Base-by-base conservation (phyloP, 2,888 invertebrate genomes). In the Scaptomyza reducta region DNA sequence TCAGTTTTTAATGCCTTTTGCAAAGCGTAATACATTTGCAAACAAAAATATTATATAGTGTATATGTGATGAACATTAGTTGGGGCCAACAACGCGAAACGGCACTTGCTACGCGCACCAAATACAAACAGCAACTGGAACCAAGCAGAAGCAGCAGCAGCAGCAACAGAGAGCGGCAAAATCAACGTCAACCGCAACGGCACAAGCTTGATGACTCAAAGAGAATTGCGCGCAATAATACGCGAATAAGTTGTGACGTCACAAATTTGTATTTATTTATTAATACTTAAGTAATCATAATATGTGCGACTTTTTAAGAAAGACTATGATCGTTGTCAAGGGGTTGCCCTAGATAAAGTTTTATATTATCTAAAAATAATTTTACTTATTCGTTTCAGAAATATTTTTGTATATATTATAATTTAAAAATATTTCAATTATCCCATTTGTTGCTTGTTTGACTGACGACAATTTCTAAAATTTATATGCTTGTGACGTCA, bases 71-170 rank as follows among this genome's bases (percentile, higher is more conserved):
- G 25, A 25, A 46, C 61, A 51, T 33, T 31, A 67, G 57, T 62
- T 74, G 18, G 47, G 49, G 35, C 53, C 56, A 40, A 42, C 59
- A 50, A 49, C 63, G 50, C 47, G 51, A 42, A 42, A 44, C 61
- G 49, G 46, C 75, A 78, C 80, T 77, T 82, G 88, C 86, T 79
- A 64, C 77, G 58, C 84, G 74, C 80, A 76, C 49, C 61, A 71
- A 77, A 68, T 59, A 68, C 66, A 86, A 82, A 82, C 44, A 49
- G 58, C 74, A 86, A 82, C 74, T 86, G 88, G 70, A 62, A 65
- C 22, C 57, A 81, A 63, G 49, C 49, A 51, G 33, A 29, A 62
- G 57, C 56, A 59, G 42, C 61, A 60, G 49, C 49, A 51, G 40
- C 51, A 62, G 57, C 55, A 59, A 33, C 61, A 70, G 54, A 74